These are phyloP conservation scores for Bungarus multicinctus DNA, from an alignment of 2,113 vertebrate genomes.

Conservation along the genomic window DNA sequence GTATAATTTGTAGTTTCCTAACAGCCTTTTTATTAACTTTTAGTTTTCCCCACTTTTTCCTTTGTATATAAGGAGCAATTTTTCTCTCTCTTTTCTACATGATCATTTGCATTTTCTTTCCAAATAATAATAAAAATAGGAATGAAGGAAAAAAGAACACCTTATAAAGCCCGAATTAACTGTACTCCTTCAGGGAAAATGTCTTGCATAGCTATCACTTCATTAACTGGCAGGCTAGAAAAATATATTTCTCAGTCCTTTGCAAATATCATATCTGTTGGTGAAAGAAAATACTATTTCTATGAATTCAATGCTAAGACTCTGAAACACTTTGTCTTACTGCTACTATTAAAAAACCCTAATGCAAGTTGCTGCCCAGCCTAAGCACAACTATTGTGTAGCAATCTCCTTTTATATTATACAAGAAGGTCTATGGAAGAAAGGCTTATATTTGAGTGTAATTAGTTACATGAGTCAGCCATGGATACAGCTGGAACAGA, in stretches of 20 bases:
- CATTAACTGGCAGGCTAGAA: background rate
- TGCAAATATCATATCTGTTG: background rate
- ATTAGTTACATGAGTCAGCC: constrained; percentile 3
- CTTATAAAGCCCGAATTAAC: background rate
- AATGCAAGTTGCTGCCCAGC: background rate
- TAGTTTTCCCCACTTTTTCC: background rate
- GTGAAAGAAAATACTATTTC: background rate
- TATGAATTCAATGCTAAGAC: background rate
- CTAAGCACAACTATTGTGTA: background rate
- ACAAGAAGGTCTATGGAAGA: background rate
- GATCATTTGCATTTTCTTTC: background rate
- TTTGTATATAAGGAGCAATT: background rate
- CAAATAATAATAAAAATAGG: background rate
- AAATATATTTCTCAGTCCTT: background rate
- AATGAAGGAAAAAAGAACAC: background rate
- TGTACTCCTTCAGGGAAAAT: background rate
- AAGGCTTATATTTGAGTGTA: background rate
- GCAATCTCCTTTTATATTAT: background rate
- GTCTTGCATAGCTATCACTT: background rate
- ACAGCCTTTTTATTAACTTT: background rate
- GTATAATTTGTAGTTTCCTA: background rate
- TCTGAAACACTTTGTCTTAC: background rate
- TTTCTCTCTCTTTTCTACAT: background rate
- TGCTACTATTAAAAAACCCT: background rate
- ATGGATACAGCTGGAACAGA: background rate